These are phyloP conservation scores for Oreocharis arfaki DNA, from an alignment of 2,113 vertebrate species.

Conservation along the genomic window DNA sequence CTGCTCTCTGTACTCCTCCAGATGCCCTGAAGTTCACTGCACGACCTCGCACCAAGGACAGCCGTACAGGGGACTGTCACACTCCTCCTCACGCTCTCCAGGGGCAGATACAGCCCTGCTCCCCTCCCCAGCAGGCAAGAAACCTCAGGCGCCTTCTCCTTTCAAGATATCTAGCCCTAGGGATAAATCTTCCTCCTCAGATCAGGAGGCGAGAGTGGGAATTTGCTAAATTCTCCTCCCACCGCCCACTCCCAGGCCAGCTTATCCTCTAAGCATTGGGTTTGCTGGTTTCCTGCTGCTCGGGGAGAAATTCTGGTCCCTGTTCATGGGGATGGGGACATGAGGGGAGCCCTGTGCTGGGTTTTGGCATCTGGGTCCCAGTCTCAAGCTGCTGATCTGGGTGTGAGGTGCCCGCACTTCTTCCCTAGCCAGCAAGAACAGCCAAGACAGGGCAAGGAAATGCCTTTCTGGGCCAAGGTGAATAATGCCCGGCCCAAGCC, in stretches of 20 bases:
- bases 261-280: not conserved
- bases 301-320: not conserved
- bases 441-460: not conserved
- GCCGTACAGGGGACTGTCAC: not conserved
- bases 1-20: not conserved
- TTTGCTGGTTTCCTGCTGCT: not conserved
- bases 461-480: not conserved
- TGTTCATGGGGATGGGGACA: not conserved
- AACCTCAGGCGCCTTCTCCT: not conserved
- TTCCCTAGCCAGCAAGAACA: accelerated
- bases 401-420: not conserved
- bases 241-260: not conserved
- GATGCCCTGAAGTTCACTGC: not conserved
- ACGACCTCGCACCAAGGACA: not conserved
- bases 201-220: not conserved
- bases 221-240: not conserved
- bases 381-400: not conserved
- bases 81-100: not conserved
- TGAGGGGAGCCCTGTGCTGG: not conserved
- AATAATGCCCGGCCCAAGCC: not conserved
- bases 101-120: not conserved
- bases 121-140: accelerated
- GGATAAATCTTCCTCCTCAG: not conserved
- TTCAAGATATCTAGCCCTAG: not conserved
- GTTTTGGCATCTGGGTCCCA: not conserved